Evolutionary conservation across 2,888 invertebrate genomes (phyloP), one percentile per base, ranked within the genome.

Genomic region (Hipparchia sbordonii): DNA sequence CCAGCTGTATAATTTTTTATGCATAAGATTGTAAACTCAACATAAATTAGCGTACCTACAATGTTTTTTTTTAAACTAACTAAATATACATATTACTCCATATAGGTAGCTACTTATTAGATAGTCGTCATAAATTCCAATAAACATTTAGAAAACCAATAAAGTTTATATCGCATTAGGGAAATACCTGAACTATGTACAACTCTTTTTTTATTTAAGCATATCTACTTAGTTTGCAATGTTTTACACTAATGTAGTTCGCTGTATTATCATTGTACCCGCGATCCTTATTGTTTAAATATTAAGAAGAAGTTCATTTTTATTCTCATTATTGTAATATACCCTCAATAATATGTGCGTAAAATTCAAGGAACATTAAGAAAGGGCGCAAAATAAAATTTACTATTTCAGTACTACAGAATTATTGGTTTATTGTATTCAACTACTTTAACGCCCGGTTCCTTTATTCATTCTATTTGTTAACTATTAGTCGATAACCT

Each of bases 141-240:
- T 23, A 23, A 63, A 63, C 48, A 63, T 81, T 79, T 79, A 75
- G 81, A 76, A 80, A 84, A 81, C 86, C 84, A 85, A 86, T 81
- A 80, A 82, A 71, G 81, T 80, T 80, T 77, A 82, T 80, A 80
- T 82, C 80, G 83, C 84, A 85, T 86, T 87, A 84, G 84, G 39
- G 82, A 81, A 81, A 87, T 88, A 89, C 90, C 90, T 91, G 90
- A 90, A 84, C 77, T 76, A 84, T 85, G 89, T 90, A 90, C 90
- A 90, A 90, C 81, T 48, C 12, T 56, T 60, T 84, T 23, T 83
- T 83, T 84, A 71, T 79, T 80, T 74, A 74, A 60, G 23, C 67
- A 59, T 68, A 23, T 23, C 23, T 23, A 39, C 39, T 39, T 39
- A 48, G 67, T 68, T 59, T 57, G 48, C 67, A 52, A 65, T 6